These are phyloP conservation scores for Dorcus parallelipipedus DNA, from an alignment of 2,888 invertebrate genomes.

Conservation along the genomic window DNA sequence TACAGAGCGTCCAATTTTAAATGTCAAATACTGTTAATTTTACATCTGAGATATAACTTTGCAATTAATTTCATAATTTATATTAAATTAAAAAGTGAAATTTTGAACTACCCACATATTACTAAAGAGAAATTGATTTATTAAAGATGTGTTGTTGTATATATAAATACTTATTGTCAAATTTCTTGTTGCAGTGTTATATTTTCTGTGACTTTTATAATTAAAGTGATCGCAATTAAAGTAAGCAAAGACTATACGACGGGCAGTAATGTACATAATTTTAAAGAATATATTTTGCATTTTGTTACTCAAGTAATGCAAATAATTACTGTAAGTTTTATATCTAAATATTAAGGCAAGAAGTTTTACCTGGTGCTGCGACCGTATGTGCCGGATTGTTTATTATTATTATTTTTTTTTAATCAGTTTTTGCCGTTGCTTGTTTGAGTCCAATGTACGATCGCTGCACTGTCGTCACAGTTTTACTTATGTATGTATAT, in stretches of 20 bases:
- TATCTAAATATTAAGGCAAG: constrained; percentile 9
- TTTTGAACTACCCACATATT: neutral
- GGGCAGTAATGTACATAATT: constrained; percentile 27
- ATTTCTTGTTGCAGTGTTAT: constrained; percentile 34
- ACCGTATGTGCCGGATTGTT: neutral
- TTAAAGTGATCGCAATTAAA: constrained; percentile 15
- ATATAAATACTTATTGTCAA: constrained; percentile 24
- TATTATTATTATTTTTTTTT: neutral
- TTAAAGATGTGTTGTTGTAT: constrained; percentile 30
- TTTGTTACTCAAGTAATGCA: constrained; percentile 26
- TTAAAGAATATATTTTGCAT: constrained; percentile 26
- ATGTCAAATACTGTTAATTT: too few species aligned
- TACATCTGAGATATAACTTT: too few species aligned
- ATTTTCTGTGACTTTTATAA: constrained; percentile 25
- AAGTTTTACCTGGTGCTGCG: constrained; percentile 2
- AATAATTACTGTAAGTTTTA: constrained; percentile 28
- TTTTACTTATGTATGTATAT: neutral
- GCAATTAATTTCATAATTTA: neutral
- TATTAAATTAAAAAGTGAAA: neutral
- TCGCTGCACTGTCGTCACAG: neutral
- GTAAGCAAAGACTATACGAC: constrained; percentile 2
- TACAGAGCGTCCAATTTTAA: too few species aligned
- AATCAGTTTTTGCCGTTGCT: neutral
- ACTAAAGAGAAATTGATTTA: neutral
- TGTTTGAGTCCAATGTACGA: neutral